Evolutionary conservation across 1,140 invertebrate genomes (phyloP).

Genomic region (Papilio machaon): DNA sequence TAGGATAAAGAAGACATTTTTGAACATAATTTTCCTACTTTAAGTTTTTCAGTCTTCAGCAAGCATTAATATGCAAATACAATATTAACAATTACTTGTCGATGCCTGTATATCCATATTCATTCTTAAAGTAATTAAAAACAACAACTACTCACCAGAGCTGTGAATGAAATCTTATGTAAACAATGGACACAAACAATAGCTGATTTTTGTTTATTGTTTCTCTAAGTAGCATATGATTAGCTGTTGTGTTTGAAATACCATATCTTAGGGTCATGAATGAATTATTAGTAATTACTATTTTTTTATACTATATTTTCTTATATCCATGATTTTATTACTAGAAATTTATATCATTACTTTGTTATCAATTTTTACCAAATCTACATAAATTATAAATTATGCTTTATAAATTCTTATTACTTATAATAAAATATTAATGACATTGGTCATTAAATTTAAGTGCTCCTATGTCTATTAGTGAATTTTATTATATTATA

Average conservation of each 20-base stretch:
- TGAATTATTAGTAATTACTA: background rate
- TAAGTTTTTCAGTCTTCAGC: background rate
- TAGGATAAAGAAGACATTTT: background rate
- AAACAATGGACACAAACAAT: constrained; percentile 32
- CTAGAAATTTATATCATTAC: background rate
- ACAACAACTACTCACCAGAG: constrained; percentile 27
- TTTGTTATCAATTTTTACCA: background rate
- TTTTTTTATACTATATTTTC: background rate
- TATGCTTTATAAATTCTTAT: background rate
- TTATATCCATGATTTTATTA: background rate
- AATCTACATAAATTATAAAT: background rate
- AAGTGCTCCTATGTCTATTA: background rate
- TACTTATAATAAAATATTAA: background rate
- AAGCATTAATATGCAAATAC: background rate
- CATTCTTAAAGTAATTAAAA: constrained; percentile 32
- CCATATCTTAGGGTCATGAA: background rate
- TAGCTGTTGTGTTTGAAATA: constrained; percentile 27
- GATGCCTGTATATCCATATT: constrained; percentile 11
- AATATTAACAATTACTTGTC: constrained; percentile 11
- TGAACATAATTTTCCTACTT: background rate
- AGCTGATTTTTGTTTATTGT: constrained; percentile 32
- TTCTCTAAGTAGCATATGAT: constrained; percentile 19
- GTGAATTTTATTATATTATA: background rate
- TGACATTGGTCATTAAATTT: background rate
- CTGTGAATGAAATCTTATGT: constrained; percentile 29